These are phyloP conservation scores for Trissolcus basalis DNA, from an alignment of 1,140 invertebrate genomes.

Conservation along the genomic window DNA sequence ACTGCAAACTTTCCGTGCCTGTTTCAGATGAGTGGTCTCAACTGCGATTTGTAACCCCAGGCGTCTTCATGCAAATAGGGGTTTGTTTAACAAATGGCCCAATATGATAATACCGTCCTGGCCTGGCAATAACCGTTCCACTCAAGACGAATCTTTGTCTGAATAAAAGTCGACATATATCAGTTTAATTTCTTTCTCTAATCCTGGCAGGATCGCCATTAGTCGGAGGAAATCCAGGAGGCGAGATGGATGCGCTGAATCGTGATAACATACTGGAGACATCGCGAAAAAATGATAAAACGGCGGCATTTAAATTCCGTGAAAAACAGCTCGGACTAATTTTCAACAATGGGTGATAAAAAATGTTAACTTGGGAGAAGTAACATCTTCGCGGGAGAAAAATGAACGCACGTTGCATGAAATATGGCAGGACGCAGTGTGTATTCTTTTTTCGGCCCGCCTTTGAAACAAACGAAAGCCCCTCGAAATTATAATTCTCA, in stretches of 20 bases:
- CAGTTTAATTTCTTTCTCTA: conserved; percentile 9
- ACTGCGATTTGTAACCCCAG: conserved; percentile 43
- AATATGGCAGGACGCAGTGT: not conserved
- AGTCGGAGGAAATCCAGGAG: not conserved
- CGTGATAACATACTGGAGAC: not conserved
- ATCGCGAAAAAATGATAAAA: not conserved
- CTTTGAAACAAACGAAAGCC: not conserved
- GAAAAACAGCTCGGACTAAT: not conserved
- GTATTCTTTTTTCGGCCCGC: not conserved
- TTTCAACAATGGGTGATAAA: too few relatives aligned
- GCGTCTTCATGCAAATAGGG: conserved; percentile 25
- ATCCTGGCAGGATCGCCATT: not conserved
- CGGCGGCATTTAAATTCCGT: not conserved
- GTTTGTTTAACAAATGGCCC: conserved; percentile 44
- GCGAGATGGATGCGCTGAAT: not conserved
- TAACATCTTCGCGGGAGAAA: too few relatives aligned
- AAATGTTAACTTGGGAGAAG: too few relatives aligned
- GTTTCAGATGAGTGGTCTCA: conserved; percentile 46
- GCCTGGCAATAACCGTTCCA: conserved; percentile 3
- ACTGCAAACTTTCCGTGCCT: conserved; percentile 41
- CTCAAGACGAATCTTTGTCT: not conserved
- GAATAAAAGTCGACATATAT: not conserved
- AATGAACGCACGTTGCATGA: too few relatives aligned
- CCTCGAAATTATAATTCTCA: not conserved
- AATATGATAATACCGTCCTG: conserved; percentile 26